Evolutionary conservation across 1,140 invertebrate genomes (phyloP).

Genomic region (Drosophila busckii): DNA sequence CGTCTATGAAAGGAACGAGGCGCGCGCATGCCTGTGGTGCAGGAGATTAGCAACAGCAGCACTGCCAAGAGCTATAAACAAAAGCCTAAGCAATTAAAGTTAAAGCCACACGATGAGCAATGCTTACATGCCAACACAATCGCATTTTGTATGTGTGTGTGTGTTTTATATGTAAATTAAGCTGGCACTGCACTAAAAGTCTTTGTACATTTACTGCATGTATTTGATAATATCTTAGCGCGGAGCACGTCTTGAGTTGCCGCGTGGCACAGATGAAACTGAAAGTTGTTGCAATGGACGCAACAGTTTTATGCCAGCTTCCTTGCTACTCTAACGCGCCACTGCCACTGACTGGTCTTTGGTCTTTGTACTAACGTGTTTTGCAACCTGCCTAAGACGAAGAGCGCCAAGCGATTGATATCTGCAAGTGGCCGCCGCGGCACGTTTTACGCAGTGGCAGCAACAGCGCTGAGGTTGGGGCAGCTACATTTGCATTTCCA

Average conservation of each 20-base stretch:
- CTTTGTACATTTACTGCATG: constrained; percentile 12
- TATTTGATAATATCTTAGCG: neutral
- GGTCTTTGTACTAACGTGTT: too few species aligned
- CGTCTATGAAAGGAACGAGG: constrained; percentile 55
- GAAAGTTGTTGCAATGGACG: constrained; percentile 71
- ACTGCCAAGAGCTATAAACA: constrained; percentile 41
- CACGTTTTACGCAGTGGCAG: constrained; percentile 8
- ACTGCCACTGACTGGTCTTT: constrained; percentile 1
- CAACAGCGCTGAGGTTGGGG: constrained; percentile 12
- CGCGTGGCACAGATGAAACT: constrained; percentile 73
- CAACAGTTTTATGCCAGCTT: constrained; percentile 78
- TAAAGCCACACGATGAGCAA: neutral
- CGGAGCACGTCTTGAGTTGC: constrained; percentile 33
- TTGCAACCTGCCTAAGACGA: constrained; percentile 29
- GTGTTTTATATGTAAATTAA: constrained; percentile 2
- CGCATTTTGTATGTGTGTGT: constrained; percentile 40
- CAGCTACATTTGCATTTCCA: constrained; percentile 64
- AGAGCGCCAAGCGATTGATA: constrained; percentile 39
- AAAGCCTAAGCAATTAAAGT: neutral
- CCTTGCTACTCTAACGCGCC: constrained; percentile 37
- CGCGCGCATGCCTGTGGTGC: constrained; percentile 19
- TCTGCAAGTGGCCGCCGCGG: constrained; percentile 18
- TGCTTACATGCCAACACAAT: constrained; percentile 58
- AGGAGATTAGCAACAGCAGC: constrained; percentile 32
- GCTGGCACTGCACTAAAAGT: constrained; percentile 13